phyloP scores from a whole-genome alignment of 1,140 invertebrate species.

The Halyomorpha halys region DNA sequence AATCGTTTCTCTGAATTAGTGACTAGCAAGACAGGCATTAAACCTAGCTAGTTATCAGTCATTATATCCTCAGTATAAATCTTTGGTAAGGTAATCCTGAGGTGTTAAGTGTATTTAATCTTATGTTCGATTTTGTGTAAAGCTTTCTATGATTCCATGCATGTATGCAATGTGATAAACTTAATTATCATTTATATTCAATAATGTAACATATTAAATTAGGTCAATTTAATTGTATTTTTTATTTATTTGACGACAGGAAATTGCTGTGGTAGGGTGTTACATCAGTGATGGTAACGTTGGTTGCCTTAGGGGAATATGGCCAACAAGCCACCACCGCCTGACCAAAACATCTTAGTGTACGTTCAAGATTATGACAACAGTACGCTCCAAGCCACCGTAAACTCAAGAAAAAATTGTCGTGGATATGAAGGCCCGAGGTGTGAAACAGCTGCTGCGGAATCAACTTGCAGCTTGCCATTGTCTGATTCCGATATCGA shows the following conservation, averaged over 20 bases:
- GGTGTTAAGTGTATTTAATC: no score
- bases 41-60: no score
- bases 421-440: conserved; percentile 25
- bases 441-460: conserved; percentile 39
- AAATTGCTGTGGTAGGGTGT: conserved; percentile 27
- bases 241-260: conserved; percentile 22
- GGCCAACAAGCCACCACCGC: conserved; percentile 27
- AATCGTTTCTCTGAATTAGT: no score
- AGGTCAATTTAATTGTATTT: no score
- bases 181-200: no score
- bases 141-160: no score
- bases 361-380: conserved; percentile 24
- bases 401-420: conserved; percentile 10
- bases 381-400: conserved; percentile 21
- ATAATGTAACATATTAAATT: no score
- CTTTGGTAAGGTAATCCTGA: no score
- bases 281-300: conserved; percentile 27
- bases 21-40: no score
- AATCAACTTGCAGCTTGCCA: conserved; percentile 38
- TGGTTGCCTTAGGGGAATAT: conserved; percentile 25
- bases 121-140: no score
- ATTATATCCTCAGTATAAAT: no score
- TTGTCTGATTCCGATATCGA: conserved; percentile 30
- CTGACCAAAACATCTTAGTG: conserved; percentile 28
- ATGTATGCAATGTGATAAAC: no score